phyloP scores from a whole-genome alignment of 2,797 vertebrate species.

The Myotis planiceps region DNA sequence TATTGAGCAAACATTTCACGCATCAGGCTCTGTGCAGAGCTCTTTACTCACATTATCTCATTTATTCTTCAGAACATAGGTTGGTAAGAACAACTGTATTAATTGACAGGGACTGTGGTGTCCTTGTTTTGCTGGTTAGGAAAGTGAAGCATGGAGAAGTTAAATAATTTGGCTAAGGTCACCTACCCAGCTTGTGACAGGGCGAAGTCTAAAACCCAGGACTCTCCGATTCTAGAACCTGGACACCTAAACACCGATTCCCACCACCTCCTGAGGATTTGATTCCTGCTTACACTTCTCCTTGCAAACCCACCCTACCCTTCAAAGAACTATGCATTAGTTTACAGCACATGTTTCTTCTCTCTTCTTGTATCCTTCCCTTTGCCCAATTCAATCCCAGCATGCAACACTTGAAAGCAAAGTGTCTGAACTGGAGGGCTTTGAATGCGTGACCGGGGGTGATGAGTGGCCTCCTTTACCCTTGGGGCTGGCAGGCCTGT shows the following conservation, averaged over 20 bases:
- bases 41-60: neutral
- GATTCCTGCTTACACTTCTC: neutral
- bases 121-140: neutral
- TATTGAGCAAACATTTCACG: neutral
- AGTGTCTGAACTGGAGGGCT: neutral
- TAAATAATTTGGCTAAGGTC: conserved; percentile 64
- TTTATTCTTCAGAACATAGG: conserved; percentile 14
- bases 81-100: neutral
- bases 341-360: neutral
- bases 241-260: neutral
- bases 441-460: neutral
- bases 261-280: neutral
- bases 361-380: neutral
- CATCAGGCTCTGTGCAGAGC: neutral
- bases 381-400: neutral
- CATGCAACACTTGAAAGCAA: neutral
- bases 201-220: neutral
- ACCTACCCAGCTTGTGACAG: neutral
- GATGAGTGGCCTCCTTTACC: neutral
- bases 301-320: neutral
- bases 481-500: neutral
- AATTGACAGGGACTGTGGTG: neutral
- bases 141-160: neutral
- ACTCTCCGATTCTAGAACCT: neutral
- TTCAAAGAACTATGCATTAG: neutral